Evolutionary conservation across 2,797 vertebrate species (phyloP), one percentile per base, ranked within the genome.

Genomic region (Cossypha caffra): DNA sequence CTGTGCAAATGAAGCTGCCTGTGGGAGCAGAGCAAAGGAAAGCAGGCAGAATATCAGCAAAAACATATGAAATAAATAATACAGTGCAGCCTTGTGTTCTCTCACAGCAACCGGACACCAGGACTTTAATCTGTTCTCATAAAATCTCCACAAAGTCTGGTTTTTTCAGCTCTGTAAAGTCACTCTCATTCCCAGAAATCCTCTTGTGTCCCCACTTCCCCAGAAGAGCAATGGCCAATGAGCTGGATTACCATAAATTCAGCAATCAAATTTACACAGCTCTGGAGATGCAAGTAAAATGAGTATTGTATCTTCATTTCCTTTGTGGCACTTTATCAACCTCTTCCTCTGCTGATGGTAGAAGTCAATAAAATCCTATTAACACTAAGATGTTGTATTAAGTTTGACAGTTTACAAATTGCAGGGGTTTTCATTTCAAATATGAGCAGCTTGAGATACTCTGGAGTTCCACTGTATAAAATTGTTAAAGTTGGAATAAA

Each of bases 351-450:
- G 87, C 92, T 94, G 84, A 95, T 86, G 89, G 84, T 75, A 67
- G 72, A 97, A 96, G 95, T 95, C 97, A 94, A 91, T 93, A 93
- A 94, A 90, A 93, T 76, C 96, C 96, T 95, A 95, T 96, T 94
- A 97, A 95, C 90, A 89, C 95, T 71, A 78, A 88, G 88, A 93
- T 91, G 88, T 71, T 81, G 87, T 90, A 91, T 96, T 90, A 94
- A 89, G 71, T 72, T 81, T 90, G 96, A 94, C 97, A 96, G 96
- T 95, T 96, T 93, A 97, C 94, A 96, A 95, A 96, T 94, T 90
- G 76, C 90, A 57, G 28, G 62, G 54, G 87, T 86, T 97, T 95
- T 91, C 92, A 85, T 97, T 94, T 96, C 82, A 95, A 92, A 64
- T 84, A 74, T 85, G 82, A 82, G 77, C 33, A 90, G 93, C 69